phyloP scores from a whole-genome alignment of 1,140 invertebrate species.

The Orchestia grillus region DNA sequence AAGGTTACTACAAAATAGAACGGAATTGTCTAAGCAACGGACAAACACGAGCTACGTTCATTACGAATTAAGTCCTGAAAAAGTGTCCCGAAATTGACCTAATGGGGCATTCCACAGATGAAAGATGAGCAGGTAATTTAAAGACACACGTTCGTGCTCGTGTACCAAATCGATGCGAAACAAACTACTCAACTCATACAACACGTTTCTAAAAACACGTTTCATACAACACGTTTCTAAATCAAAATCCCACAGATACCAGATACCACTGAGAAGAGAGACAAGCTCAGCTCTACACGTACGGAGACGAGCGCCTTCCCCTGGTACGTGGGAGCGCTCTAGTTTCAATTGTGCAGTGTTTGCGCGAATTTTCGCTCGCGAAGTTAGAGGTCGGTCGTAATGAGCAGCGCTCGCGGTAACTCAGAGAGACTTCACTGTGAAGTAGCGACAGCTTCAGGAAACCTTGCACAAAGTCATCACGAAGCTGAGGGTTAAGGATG shows the following conservation, averaged over 20 bases:
- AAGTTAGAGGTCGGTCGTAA: conserved; percentile 48
- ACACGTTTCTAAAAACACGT: no score
- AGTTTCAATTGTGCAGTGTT: conserved; percentile 50
- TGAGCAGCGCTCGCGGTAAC: conserved; percentile 40
- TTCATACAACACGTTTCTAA: no score
- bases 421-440: conserved; percentile 1
- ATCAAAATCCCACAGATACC: no score
- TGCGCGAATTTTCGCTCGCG: conserved; percentile 12
- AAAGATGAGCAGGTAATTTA: neutral
- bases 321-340: neutral
- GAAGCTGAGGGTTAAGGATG: neutral
- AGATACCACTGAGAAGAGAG: neutral
- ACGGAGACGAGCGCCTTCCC: neutral
- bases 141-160: neutral
- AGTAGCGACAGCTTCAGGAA: neutral
- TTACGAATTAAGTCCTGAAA: no score
- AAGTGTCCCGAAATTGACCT: no score
- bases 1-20: neutral
- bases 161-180: neutral
- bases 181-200: neutral
- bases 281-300: neutral
- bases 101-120: neutral
- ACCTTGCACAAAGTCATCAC: neutral
- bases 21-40: neutral
- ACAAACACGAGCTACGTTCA: no score